Evolutionary conservation across 2,113 vertebrate species (phyloP).

Genomic region (Sterrhoptilus dennistouni): DNA sequence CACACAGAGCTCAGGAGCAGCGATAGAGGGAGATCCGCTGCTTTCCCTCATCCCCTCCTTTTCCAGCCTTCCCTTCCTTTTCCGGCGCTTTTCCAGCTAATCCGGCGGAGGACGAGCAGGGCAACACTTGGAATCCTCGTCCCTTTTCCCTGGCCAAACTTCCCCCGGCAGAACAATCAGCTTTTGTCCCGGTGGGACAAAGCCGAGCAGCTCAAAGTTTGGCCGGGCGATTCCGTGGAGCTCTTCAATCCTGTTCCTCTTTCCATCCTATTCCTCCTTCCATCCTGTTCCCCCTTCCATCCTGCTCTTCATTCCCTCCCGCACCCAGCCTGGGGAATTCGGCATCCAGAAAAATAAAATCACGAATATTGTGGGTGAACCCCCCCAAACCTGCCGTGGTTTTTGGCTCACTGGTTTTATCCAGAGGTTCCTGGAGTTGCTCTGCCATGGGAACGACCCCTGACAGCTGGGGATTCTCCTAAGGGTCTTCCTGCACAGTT

Average conservation of each 20-base stretch:
- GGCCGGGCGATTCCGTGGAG: fast-evolving
- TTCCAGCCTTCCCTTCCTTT: not conserved
- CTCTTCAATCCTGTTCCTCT: not conserved
- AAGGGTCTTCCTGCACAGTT: not conserved
- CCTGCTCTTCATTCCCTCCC: not conserved
- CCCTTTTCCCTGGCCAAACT: not conserved
- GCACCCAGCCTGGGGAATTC: not conserved
- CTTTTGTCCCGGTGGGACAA: conserved; percentile 29
- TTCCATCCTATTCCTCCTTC: too few species aligned
- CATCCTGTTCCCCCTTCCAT: not conserved
- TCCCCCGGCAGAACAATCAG: conserved; percentile 32
- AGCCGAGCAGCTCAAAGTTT: conserved; percentile 5
- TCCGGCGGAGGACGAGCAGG: not conserved
- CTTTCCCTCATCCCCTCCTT: not conserved
- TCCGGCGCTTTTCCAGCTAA: not conserved
- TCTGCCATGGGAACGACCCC: fast-evolving
- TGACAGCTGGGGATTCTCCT: not conserved
- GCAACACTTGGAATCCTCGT: not conserved
- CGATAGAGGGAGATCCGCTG: not conserved
- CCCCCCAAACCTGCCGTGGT: fast-evolving
- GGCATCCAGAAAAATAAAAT: not conserved
- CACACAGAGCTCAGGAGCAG: not conserved
- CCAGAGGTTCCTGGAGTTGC: not conserved
- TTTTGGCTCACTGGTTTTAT: not conserved
- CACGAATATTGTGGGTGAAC: fast-evolving